Conservation (phyloP, 2,888 invertebrate species). For the Chloroclystis v-ata region DNA sequence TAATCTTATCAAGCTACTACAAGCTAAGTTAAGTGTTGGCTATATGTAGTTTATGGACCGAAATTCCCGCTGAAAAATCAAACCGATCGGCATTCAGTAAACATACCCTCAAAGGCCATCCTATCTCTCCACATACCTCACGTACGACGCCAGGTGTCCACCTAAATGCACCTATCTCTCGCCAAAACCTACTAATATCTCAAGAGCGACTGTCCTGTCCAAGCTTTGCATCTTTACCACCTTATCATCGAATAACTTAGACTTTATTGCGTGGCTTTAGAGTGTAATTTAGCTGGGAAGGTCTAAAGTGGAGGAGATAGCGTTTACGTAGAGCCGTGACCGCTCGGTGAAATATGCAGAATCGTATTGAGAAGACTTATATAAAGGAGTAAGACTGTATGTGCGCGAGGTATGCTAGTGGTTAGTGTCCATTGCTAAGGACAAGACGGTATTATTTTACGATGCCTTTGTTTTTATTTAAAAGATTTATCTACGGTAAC, state of each 20-base stretch:
- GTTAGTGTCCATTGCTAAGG: slow-evolving; percentile 34
- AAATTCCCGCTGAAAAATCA: slow-evolving; percentile 14
- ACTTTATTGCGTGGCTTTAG: slow-evolving; percentile 28
- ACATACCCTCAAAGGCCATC: slow-evolving; percentile 48
- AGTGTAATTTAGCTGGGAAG: slow-evolving; percentile 25
- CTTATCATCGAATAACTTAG: slow-evolving; percentile 16
- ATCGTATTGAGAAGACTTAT: slow-evolving; percentile 68
- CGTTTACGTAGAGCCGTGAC: slow-evolving; percentile 67
- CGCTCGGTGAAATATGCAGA: slow-evolving; percentile 73
- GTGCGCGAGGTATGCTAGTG: slow-evolving; percentile 53
- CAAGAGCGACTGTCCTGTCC: slow-evolving; percentile 58
- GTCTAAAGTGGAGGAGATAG: slow-evolving; percentile 58
- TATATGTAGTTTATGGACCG: too few relatives aligned
- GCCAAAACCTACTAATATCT: slow-evolving; percentile 69
- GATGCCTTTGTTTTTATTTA: too few relatives aligned
- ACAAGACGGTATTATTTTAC: slow-evolving; percentile 26
- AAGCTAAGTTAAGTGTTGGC: too few relatives aligned
- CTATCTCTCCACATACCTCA: slow-evolving; percentile 68
- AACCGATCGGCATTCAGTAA: slow-evolving; percentile 24
- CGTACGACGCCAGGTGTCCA: slow-evolving; percentile 48
- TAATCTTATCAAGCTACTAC: too few relatives aligned
- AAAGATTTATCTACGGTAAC: too few relatives aligned
- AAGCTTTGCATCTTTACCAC: slow-evolving; percentile 57
- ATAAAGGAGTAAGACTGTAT: slow-evolving; percentile 71
- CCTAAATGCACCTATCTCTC: slow-evolving; percentile 67